Evolutionary conservation across 2,888 invertebrate genomes (phyloP).

Genomic region (Tenthredo mesomela): DNA sequence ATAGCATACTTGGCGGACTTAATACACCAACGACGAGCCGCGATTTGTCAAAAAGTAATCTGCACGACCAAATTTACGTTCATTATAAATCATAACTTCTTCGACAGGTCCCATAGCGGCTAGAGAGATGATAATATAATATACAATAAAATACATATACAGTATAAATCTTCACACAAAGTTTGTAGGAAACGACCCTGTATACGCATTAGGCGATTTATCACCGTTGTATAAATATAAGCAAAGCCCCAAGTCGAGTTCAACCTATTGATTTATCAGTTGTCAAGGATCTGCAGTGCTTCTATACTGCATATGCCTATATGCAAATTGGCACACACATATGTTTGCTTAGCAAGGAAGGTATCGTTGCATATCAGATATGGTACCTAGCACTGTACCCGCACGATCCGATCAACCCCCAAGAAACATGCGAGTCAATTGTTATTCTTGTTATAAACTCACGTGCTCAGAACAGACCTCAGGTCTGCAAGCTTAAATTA

Average conservation of each 20-base stretch:
- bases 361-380: slow-evolving; percentile 51
- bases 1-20: neutral
- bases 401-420: slow-evolving; percentile 44
- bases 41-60: neutral
- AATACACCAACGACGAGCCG: neutral
- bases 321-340: slow-evolving; percentile 44
- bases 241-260: neutral
- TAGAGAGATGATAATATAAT: neutral
- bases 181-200: neutral
- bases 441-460: slow-evolving; percentile 10
- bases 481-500: neutral
- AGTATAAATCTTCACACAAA: neutral
- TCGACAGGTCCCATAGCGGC: neutral
- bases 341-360: slow-evolving; percentile 43
- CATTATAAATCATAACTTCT: neutral
- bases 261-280: slow-evolving; percentile 50
- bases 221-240: neutral
- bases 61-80: neutral
- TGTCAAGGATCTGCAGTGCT: slow-evolving; percentile 35
- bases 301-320: slow-evolving; percentile 22
- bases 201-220: slow-evolving; percentile 3
- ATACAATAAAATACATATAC: neutral
- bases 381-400: slow-evolving; percentile 40
- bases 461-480: neutral
- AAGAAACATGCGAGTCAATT: slow-evolving; percentile 45